These are phyloP conservation scores for Cantharis flavilabris DNA, from an alignment of 2,888 invertebrate species.

Conservation along the genomic window DNA sequence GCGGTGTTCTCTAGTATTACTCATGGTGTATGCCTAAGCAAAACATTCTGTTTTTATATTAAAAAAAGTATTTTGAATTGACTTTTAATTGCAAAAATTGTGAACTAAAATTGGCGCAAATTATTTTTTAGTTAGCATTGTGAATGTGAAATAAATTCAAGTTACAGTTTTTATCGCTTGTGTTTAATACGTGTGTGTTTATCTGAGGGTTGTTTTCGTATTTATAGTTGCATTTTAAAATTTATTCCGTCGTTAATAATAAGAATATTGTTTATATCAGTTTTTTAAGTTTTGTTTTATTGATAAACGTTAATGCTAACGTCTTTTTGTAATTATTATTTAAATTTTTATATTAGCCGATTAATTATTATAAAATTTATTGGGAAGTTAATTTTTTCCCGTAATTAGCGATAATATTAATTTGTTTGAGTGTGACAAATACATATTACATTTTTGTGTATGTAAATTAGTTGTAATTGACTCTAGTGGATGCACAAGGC, in stretches of 20 bases:
- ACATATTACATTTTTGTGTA: background rate
- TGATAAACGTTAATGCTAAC: background rate
- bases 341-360: too few relatives aligned
- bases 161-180: background rate
- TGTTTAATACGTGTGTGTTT: slow-evolving; percentile 24
- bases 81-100: background rate
- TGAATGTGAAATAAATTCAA: background rate
- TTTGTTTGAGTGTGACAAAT: slow-evolving; percentile 22
- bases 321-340: too few relatives aligned
- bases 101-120: background rate
- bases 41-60: slow-evolving; percentile 43
- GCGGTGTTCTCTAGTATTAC: slow-evolving; percentile 48
- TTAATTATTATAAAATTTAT: background rate
- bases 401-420: background rate
- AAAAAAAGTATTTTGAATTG: slow-evolving; percentile 6
- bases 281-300: background rate
- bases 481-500: slow-evolving; percentile 50
- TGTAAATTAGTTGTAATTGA: slow-evolving; percentile 29
- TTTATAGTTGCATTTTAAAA: slow-evolving; percentile 12
- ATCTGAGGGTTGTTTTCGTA: slow-evolving; percentile 16
- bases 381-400: background rate
- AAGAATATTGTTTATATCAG: background rate
- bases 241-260: background rate
- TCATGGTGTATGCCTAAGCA: slow-evolving; percentile 40
- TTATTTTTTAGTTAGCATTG: background rate